These are phyloP conservation scores for Phyllostomus hastatus DNA, from an alignment of 2,113 vertebrate species.

Conservation along the genomic window DNA sequence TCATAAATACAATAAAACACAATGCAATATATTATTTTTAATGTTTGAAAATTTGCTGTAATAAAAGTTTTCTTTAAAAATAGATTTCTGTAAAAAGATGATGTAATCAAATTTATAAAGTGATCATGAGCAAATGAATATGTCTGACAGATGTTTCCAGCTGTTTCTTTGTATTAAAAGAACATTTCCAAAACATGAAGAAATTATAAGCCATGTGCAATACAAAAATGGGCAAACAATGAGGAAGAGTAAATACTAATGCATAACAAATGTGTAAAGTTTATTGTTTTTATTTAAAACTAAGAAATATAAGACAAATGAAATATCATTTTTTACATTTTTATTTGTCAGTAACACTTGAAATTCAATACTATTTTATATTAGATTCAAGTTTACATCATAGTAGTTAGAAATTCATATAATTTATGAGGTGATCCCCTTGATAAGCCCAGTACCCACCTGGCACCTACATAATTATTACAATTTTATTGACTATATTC, in stretches of 20 bases:
- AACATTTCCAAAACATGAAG: background rate
- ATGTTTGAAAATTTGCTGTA: background rate
- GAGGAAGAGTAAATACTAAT: background rate
- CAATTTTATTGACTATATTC: background rate
- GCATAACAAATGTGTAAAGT: background rate
- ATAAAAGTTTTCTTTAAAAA: background rate
- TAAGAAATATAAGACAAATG: background rate
- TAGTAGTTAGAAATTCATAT: background rate
- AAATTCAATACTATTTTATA: background rate
- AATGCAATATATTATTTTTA: background rate
- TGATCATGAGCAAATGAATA: background rate
- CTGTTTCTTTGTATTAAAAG: background rate
- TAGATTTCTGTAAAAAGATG: background rate
- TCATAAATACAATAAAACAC: background rate
- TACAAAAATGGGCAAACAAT: background rate
- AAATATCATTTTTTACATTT: background rate
- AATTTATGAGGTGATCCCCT: background rate
- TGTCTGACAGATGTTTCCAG: background rate
- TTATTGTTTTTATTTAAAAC: background rate
- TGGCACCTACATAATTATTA: background rate
- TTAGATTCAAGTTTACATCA: background rate
- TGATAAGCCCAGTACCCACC: background rate
- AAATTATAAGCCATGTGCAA: background rate
- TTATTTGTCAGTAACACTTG: background rate
- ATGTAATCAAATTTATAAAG: background rate